Conservation (phyloP, 2,888 invertebrate genomes). For the Orchesella flavescens region DNA sequence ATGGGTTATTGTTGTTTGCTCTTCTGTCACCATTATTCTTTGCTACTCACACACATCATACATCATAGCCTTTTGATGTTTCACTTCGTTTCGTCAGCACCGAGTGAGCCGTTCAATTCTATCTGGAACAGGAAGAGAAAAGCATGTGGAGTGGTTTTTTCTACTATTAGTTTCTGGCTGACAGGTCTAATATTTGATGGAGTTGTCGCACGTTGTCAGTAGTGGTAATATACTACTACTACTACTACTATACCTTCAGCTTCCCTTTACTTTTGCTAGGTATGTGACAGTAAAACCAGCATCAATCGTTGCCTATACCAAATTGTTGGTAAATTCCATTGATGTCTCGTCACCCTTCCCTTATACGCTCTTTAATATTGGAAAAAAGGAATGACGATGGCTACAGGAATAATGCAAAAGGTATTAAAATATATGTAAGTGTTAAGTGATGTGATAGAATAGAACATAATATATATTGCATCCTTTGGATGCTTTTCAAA, state of each 20-base stretch:
- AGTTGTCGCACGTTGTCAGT: neutral
- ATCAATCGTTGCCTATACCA: neutral
- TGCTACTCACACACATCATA: neutral
- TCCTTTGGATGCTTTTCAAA: too few relatives aligned
- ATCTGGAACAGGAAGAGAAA: neutral
- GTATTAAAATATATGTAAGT: too few relatives aligned
- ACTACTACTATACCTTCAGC: neutral
- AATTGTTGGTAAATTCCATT: conserved; percentile 5
- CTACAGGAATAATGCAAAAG: too few relatives aligned
- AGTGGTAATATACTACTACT: neutral
- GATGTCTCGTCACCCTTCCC: neutral
- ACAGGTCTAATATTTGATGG: neutral
- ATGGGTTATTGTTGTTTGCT: conserved; percentile 1
- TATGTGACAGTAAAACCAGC: neutral
- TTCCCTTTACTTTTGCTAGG: neutral
- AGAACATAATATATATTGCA: too few relatives aligned
- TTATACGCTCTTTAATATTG: too few relatives aligned
- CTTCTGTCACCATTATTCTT: neutral
- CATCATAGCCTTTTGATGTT: conserved; percentile 26
- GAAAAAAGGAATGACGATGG: too few relatives aligned
- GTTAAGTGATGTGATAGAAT: too few relatives aligned
- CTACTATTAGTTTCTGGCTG: neutral
- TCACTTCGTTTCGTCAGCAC: neutral
- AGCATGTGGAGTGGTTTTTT: neutral
- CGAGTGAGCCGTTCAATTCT: neutral